phyloP scores from a whole-genome alignment of 2,797 vertebrate species.

The Rhincodon typus region DNA sequence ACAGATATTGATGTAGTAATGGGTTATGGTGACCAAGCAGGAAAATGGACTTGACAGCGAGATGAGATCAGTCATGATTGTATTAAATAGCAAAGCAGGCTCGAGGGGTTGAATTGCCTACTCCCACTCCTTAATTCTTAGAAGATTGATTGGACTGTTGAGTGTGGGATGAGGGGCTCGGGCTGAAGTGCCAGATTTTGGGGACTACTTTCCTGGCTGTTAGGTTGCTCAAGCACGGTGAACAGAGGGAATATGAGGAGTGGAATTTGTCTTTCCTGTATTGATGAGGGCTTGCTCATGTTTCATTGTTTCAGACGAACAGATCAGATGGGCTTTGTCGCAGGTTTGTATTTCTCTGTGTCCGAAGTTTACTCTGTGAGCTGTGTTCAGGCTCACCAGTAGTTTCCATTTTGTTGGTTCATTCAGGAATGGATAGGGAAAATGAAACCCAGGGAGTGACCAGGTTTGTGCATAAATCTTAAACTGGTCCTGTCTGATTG shows the following conservation, averaged over 20 bases:
- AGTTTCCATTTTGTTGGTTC: background rate
- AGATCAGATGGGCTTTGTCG: background rate
- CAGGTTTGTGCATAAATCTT: too few relatives aligned
- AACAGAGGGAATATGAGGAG: background rate
- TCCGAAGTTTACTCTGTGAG: background rate
- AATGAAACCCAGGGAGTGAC: too few relatives aligned
- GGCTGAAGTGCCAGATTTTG: background rate
- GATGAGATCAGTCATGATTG: too few relatives aligned
- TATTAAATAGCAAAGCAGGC: too few relatives aligned
- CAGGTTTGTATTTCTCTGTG: background rate
- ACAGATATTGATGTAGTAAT: too few relatives aligned
- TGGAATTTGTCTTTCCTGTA: background rate
- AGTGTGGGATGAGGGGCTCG: background rate
- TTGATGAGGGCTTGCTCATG: background rate
- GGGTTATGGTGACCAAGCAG: too few relatives aligned
- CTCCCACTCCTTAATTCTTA: too few relatives aligned
- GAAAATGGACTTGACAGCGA: too few relatives aligned
- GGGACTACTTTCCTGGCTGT: background rate
- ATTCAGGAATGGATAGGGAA: too few relatives aligned
- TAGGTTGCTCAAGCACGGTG: background rate
- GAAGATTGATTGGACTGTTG: background rate
- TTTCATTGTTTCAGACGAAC: background rate
- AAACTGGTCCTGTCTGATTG: too few relatives aligned
- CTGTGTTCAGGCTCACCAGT: background rate
- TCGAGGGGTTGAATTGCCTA: too few relatives aligned